Percentiles rank a stretch among this genome's conserved stretches.
Evolutionary conservation across 2,888 invertebrate genomes (phyloP).

Genomic region (Scaptomyza cyrtandrae): DNA sequence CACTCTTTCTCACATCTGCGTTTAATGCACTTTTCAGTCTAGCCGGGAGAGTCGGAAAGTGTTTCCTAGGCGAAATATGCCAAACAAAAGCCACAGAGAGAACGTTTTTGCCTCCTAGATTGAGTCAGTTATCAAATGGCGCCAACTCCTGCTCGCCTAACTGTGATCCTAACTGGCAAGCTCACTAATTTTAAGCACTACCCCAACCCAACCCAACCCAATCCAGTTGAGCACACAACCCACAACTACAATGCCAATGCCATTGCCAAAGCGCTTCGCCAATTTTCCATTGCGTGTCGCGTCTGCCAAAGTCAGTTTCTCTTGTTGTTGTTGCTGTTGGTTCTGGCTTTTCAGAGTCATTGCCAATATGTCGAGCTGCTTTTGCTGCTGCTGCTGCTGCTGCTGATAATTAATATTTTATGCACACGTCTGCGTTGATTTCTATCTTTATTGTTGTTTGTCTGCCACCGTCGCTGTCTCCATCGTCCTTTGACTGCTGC

Average conservation of each 20-base stretch:
- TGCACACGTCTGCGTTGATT: conserved; percentile 79
- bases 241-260: conserved; percentile 48
- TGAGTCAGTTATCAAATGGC: conserved; percentile 54
- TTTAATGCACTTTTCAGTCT: conserved; percentile 63
- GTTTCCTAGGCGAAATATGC: conserved; percentile 15
- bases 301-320: conserved; percentile 58
- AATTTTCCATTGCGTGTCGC: conserved; percentile 64
- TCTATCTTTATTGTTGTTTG: conserved; percentile 79
- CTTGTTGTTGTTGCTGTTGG: conserved; percentile 10
- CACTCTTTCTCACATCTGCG: conserved; percentile 43
- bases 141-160: conserved; percentile 46
- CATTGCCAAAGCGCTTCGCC: conserved; percentile 57
- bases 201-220: not conserved
- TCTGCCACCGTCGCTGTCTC: conserved; percentile 48
- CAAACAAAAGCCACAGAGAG: conserved; percentile 18
- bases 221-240: not conserved
- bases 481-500: conserved; percentile 8
- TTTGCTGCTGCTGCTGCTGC: conserved; percentile 26
- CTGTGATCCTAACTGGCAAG: conserved; percentile 50
- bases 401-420: conserved; percentile 75
- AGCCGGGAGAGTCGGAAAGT: conserved; percentile 14
- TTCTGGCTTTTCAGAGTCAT: conserved; percentile 65
- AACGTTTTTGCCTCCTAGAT: conserved; percentile 19
- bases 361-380: conserved; percentile 66
- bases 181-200: conserved; percentile 62